Base-by-base conservation (phyloP, 1,140 invertebrate genomes). In the Lutraria rhynchaena region DNA sequence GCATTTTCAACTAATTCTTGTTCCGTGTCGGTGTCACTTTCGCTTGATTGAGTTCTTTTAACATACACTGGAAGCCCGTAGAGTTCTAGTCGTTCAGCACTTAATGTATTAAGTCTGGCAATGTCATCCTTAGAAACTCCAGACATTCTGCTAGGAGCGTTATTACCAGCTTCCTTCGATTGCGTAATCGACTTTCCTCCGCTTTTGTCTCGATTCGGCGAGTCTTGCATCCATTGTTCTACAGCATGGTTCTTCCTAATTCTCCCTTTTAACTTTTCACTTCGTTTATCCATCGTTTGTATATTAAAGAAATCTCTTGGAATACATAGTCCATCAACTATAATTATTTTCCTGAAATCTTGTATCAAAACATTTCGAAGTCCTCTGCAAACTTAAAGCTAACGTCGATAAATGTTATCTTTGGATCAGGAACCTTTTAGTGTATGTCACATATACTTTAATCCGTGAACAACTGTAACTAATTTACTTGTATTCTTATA, bases 211-310 rank as follows among this genome's bases (percentile, higher is more conserved):
- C 46, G 2, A 24, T 67, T 41, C 37, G 63, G 63, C 35, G 46
- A 44, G 17, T 24, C 46, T 4, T 41, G 63, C 29, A 67, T 29
- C 63, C 63, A 67, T 24, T 67, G 35, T 35, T 7, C 63, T 11
- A 67, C 63, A 15, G 44, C 63, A 24, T 27, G 31, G 17, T 60
- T 33, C 17, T 27, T 60, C 15, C 13, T n/a, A 60, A 35, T n/a
- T 7, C 57, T 9, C 9, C 29, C n/a, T 60, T 33, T 60, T 19
- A 17, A 19, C 37, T 60, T 60, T 19, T 60, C 57, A 15, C 29
- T 19, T 53, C 4, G 4, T 7, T n/a, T 53, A 53, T 53, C 19
- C 51, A 53, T 53, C 7, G 44, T 46, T 46, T 19, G n/a, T n/a
- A n/a, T n/a, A n/a, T n/a, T n/a, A n/a, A 46, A 46, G 44, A 46